Conservation (phyloP, 2,797 vertebrate genomes). For the Luscinia megarhynchos region DNA sequence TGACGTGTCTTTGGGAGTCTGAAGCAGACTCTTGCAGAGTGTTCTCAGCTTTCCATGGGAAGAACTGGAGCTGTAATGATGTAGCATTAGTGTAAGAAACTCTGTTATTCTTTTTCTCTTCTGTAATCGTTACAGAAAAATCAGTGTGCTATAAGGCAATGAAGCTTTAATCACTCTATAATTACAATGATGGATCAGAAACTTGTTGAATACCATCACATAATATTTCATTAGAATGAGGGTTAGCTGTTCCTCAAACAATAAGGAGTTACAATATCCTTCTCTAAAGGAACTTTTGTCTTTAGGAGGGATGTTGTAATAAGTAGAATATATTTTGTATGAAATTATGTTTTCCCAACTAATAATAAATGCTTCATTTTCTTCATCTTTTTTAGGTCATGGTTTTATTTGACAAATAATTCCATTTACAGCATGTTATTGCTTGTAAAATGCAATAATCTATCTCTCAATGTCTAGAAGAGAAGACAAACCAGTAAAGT, state of each 20-base stretch:
- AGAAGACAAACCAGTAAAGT: not conserved
- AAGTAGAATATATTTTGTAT: not conserved
- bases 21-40: not conserved
- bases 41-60: not conserved
- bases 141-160: not conserved
- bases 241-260: not conserved
- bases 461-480: not conserved
- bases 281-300: not conserved
- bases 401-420: not conserved
- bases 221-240: not conserved
- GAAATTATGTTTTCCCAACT: rapidly evolving
- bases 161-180: not conserved
- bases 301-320: not conserved
- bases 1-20: not conserved
- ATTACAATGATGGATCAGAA: not conserved
- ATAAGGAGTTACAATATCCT: not conserved
- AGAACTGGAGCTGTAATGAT: not conserved
- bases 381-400: not conserved
- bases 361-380: not conserved
- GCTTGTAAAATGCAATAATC: not conserved
- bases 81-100: not conserved
- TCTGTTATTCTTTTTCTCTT: not conserved
- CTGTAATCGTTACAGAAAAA: not conserved
- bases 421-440: not conserved
- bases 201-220: not conserved